Conservation (phyloP, 2,797 vertebrate species). For the Cuniculus paca region DNA sequence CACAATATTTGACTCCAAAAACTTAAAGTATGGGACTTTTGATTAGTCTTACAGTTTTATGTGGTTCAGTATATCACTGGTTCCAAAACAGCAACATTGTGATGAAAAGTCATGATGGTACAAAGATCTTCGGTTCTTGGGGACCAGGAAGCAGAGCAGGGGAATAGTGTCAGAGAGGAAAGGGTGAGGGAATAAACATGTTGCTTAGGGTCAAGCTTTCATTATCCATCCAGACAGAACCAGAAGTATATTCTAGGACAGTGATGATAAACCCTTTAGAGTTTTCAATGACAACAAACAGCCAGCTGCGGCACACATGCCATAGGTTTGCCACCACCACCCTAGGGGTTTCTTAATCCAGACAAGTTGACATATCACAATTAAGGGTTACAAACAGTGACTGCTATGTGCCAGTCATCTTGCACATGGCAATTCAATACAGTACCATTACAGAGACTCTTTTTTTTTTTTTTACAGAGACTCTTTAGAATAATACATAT, state of each 20-base stretch:
- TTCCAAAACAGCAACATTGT: neutral
- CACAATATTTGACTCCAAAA: neutral
- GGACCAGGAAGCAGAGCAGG: neutral
- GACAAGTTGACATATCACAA: neutral
- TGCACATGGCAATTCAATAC: neutral
- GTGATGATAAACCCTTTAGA: neutral
- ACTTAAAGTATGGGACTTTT: neutral
- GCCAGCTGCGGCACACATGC: neutral
- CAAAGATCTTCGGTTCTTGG: neutral
- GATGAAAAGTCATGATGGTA: neutral
- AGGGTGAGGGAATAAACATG: neutral
- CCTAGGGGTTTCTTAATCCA: neutral
- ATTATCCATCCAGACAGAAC: neutral
- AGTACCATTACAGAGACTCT: neutral
- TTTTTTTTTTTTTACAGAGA: neutral
- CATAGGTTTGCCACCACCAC: neutral
- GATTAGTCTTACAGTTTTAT: neutral
- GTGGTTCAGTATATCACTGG: neutral
- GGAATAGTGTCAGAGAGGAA: neutral
- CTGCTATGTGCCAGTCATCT: neutral
- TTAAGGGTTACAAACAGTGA: neutral
- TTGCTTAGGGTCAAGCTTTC: neutral
- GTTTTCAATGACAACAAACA: neutral
- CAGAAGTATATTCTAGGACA: neutral
- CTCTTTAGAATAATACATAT: neutral